Evolutionary conservation across 2,888 invertebrate species (phyloP).

Genomic region (Biston betularia): DNA sequence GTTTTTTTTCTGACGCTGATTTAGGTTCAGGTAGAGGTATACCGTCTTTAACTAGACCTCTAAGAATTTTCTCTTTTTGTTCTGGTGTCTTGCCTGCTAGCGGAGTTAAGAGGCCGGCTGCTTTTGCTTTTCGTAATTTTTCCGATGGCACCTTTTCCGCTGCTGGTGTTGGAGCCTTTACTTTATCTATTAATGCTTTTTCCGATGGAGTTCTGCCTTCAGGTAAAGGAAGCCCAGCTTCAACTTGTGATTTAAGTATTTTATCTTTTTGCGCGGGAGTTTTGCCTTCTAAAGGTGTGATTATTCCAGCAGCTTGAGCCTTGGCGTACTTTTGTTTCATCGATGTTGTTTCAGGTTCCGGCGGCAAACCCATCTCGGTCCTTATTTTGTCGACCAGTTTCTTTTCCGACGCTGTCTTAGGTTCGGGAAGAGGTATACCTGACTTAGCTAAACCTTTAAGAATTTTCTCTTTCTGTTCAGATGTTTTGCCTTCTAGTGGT

Average conservation of each 20-base stretch:
- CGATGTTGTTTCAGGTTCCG: not conserved
- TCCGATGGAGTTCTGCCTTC: not conserved
- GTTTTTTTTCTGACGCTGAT: slow-evolving; percentile 49
- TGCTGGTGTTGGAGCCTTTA: not conserved
- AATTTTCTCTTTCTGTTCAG: not conserved
- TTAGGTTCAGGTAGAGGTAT: slow-evolving; percentile 51
- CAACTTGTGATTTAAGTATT: not conserved
- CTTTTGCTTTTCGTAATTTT: slow-evolving; percentile 21
- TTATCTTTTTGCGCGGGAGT: not conserved
- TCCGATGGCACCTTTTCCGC: not conserved
- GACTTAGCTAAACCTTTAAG: not conserved
- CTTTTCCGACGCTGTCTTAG: not conserved
- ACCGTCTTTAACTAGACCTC: slow-evolving; percentile 43
- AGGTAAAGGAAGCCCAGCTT: not conserved
- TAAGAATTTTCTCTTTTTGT: slow-evolving; percentile 51
- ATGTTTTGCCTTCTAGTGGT: not conserved
- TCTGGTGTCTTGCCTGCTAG: slow-evolving; percentile 46
- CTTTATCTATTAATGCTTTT: not conserved
- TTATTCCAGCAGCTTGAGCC: not conserved
- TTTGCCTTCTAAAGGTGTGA: not conserved
- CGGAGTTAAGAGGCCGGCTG: slow-evolving; percentile 36
- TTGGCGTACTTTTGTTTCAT: not conserved
- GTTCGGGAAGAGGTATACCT: not conserved
- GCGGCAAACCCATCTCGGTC: not conserved
- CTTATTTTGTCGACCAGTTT: not conserved